These are phyloP conservation scores for Drosophila robusta DNA, from an alignment of 2,888 invertebrate genomes.

Conservation along the genomic window DNA sequence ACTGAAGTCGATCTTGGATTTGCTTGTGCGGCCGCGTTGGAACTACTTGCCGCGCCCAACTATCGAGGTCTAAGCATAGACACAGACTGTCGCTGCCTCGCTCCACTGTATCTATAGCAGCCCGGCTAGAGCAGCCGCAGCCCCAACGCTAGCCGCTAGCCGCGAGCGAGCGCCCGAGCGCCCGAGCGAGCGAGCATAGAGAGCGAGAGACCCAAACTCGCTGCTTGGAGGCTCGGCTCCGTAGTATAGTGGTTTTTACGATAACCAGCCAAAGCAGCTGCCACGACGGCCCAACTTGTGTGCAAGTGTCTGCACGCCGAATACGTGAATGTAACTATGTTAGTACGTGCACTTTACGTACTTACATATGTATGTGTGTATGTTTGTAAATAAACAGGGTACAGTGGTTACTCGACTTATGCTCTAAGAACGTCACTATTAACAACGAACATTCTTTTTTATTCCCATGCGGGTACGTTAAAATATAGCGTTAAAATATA, in stretches of 20 bases:
- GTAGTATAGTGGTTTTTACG: slow-evolving; percentile 9
- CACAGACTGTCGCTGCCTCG: slow-evolving; percentile 69
- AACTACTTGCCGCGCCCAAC: slow-evolving; percentile 62
- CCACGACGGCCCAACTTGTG: slow-evolving; percentile 3
- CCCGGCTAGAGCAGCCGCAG: slow-evolving; percentile 36
- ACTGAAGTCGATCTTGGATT: slow-evolving; percentile 55
- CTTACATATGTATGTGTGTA: neutral
- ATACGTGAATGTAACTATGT: slow-evolving; percentile 12
- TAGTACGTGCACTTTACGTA: slow-evolving; percentile 4
- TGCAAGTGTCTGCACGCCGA: neutral
- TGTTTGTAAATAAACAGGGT: neutral
- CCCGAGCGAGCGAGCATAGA: slow-evolving; percentile 12
- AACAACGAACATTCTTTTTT: neutral
- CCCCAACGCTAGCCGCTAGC: slow-evolving; percentile 22
- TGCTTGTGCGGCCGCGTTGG: slow-evolving; percentile 13
- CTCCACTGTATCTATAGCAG: slow-evolving; percentile 50
- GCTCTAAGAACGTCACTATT: neutral
- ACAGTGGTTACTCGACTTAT: neutral
- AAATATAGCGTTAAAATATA: too few relatives aligned
- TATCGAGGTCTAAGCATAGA: slow-evolving; percentile 78
- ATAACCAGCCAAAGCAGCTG: slow-evolving; percentile 11
- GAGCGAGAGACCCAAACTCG: slow-evolving; percentile 32
- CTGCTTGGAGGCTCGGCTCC: slow-evolving; percentile 56
- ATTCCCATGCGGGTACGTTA: neutral
- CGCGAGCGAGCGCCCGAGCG: neutral